These are phyloP conservation scores for Cheilosia impressa DNA, from an alignment of 2,888 invertebrate species.

Conservation along the genomic window DNA sequence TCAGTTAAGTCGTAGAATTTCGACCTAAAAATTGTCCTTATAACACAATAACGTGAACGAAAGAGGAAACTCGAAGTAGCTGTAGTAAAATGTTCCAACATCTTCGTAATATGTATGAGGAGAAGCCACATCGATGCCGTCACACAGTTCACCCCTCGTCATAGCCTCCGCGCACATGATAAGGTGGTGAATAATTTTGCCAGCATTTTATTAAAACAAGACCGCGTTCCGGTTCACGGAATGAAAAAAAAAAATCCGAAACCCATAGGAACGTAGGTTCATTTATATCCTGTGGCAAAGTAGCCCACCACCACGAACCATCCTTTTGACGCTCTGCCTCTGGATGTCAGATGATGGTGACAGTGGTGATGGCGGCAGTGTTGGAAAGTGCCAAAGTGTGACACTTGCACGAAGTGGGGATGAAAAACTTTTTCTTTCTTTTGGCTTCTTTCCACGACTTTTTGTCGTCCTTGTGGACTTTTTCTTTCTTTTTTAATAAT, in stretches of 20 bases:
- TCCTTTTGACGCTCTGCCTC: slow-evolving; percentile 43
- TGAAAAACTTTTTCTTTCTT: slow-evolving; percentile 75
- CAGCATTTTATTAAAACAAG: slow-evolving; percentile 72
- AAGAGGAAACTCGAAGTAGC: slow-evolving; percentile 31
- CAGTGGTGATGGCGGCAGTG: slow-evolving; percentile 68
- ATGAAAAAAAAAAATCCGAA: slow-evolving; percentile 25
- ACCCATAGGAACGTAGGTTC: slow-evolving; percentile 33
- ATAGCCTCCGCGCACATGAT: slow-evolving; percentile 30
- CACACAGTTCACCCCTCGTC: slow-evolving; percentile 30
- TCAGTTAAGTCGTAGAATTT: slow-evolving; percentile 73
- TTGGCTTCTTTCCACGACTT: slow-evolving; percentile 75
- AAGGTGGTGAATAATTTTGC: slow-evolving; percentile 57
- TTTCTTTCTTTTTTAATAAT: slow-evolving; percentile 76
- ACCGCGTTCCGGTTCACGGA: slow-evolving; percentile 58
- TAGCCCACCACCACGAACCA: slow-evolving; percentile 35
- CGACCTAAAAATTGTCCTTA: slow-evolving; percentile 45
- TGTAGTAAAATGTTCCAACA: slow-evolving; percentile 22
- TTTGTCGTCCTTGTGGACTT: slow-evolving; percentile 75
- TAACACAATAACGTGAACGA: slow-evolving; percentile 25
- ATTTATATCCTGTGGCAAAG: slow-evolving; percentile 51
- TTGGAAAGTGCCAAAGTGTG: slow-evolving; percentile 77
- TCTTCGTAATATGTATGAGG: slow-evolving; percentile 53
- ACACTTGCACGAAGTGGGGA: slow-evolving; percentile 75
- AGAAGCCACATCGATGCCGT: slow-evolving; percentile 39
- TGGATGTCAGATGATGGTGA: slow-evolving; percentile 59